Conservation (phyloP, 2,797 vertebrate genomes). For the Poliocrania exsul region DNA sequence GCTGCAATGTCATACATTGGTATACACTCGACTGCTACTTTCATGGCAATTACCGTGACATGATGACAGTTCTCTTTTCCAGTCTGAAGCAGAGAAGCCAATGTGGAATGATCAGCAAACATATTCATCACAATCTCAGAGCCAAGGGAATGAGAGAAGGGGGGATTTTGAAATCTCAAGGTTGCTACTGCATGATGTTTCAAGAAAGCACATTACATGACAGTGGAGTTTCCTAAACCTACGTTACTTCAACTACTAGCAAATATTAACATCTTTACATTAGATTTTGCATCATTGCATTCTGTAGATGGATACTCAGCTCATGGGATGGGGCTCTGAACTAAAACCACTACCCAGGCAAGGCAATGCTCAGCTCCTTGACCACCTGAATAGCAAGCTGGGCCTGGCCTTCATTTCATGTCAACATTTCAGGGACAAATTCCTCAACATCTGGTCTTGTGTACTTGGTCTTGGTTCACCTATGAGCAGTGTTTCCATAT, state of each 20-base stretch:
- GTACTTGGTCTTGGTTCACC: neutral
- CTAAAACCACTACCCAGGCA: neutral
- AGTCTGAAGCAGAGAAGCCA: neutral
- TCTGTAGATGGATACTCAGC: rapidly evolving
- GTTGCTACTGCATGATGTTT: neutral
- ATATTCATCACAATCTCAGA: neutral
- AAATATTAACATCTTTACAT: neutral
- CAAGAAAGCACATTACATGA: neutral
- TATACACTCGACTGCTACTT: neutral
- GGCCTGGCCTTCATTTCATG: neutral
- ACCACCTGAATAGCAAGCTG: neutral
- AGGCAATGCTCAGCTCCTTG: neutral
- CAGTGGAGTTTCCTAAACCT: neutral
- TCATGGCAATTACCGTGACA: neutral
- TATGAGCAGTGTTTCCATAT: neutral
- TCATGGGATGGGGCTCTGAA: rapidly evolving
- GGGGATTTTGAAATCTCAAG: neutral
- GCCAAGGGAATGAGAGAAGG: neutral
- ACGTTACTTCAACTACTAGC: neutral
- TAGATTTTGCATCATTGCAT: neutral
- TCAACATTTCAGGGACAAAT: neutral
- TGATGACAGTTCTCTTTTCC: neutral
- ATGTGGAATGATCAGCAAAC: neutral
- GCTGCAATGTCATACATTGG: rapidly evolving
- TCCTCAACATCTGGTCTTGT: neutral